phyloP scores from a whole-genome alignment of 2,113 vertebrate species.

The Columba livia region DNA sequence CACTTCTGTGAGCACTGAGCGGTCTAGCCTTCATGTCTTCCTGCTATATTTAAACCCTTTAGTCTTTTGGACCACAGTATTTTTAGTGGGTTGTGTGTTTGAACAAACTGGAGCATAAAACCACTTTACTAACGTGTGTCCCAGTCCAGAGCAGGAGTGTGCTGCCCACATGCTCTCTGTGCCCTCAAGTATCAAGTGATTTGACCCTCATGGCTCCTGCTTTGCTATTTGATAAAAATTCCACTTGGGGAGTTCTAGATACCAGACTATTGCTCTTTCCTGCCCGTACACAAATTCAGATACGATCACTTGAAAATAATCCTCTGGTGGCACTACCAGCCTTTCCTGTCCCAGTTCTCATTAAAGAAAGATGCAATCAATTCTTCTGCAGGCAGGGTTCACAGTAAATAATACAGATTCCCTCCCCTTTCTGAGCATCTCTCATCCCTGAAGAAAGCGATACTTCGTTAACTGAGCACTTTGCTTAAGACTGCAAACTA shows the following conservation, averaged over 20 bases:
- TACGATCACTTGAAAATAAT: neutral
- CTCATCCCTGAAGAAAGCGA: slow-evolving; percentile 34
- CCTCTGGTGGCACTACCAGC: slow-evolving; percentile 7
- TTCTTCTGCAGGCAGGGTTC: slow-evolving; percentile 4
- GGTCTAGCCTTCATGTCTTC: neutral
- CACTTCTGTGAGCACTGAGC: neutral
- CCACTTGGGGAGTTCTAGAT: neutral
- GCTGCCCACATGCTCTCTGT: neutral
- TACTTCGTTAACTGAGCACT: slow-evolving; percentile 34
- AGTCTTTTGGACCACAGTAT: neutral
- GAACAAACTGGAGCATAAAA: neutral
- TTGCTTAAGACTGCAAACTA: slow-evolving; percentile 23
- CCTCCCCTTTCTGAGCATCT: slow-evolving; percentile 3
- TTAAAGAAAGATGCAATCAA: slow-evolving; percentile 29
- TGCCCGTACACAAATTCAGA: neutral
- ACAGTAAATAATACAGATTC: neutral
- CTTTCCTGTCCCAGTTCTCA: slow-evolving; percentile 33
- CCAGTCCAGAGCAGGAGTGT: neutral
- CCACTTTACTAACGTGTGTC: too few relatives aligned
- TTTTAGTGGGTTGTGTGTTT: neutral
- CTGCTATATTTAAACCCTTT: neutral
- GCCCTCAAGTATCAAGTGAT: neutral
- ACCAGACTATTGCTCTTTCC: neutral
- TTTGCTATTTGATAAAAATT: neutral
- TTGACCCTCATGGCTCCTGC: neutral